Percentiles rank a stretch among this genome's conserved stretches.
Conservation (phyloP, 2,888 invertebrate species). For the Epirrhoe tristata region DNA sequence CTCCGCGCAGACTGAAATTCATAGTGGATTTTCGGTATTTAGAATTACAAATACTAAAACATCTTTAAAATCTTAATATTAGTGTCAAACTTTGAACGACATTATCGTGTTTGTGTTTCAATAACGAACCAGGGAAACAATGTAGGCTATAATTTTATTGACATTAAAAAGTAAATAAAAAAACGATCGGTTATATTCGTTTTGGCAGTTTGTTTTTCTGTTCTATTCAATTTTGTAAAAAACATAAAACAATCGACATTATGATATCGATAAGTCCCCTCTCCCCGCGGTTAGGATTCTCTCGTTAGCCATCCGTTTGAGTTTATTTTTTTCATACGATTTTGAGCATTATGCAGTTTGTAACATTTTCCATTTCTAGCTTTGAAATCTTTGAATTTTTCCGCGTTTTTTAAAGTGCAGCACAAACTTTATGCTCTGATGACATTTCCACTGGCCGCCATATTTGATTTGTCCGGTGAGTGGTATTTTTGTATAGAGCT, state of each 20-base stretch:
- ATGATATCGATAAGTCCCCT: constrained; percentile 14
- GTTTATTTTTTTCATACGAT: constrained; percentile 24
- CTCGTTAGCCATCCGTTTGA: constrained; percentile 27
- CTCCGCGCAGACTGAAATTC: neutral
- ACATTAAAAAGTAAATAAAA: too few species aligned
- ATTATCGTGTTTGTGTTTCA: too few species aligned
- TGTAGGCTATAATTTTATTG: too few species aligned
- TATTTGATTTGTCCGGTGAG: constrained; percentile 25
- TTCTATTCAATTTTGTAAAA: too few species aligned
- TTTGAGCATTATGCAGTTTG: constrained; percentile 29
- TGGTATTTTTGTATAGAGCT: constrained; percentile 18
- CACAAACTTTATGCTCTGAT: constrained; percentile 20
- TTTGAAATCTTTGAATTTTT: constrained; percentile 29
- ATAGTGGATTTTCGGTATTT: neutral
- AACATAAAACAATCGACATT: too few species aligned
- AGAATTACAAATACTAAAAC: too few species aligned
- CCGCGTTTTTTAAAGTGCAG: constrained; percentile 18
- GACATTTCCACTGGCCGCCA: constrained; percentile 18
- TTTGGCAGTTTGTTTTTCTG: too few species aligned
- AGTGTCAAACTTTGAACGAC: too few species aligned
- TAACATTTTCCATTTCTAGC: constrained; percentile 19
- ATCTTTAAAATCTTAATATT: too few species aligned
- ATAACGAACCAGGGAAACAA: too few species aligned
- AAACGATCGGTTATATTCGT: too few species aligned
- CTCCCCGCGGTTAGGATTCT: constrained; percentile 9